Base-by-base conservation (phyloP, 1,140 invertebrate species). In the Calephelis nemesis region DNA sequence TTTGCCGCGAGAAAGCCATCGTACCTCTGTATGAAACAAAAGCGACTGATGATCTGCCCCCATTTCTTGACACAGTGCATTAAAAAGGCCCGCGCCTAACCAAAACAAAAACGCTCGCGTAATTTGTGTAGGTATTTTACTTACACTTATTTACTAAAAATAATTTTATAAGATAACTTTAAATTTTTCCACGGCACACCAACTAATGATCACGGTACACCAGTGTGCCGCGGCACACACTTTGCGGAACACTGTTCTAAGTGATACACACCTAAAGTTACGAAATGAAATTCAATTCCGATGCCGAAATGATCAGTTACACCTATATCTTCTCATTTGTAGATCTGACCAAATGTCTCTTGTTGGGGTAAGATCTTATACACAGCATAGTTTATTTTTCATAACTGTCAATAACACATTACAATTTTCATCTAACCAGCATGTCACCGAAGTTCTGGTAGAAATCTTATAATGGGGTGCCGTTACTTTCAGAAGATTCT, bases 381-480 rank as follows among this genome's bases (percentile, higher is more conserved):
- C 45, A 75, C 15, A 47, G 47, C 12, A 58, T 63, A 75, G 52
- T 63, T 65, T 75, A 63, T 70, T 70, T 72, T 75, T 75, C 70
- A 63, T 80, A 78, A 75, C 85, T 90, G 73, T n/a, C n/a, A n/a
- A n/a, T n/a, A n/a, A n/a, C n/a, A n/a, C n/a, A n/a, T n/a, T n/a
- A n/a, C n/a, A n/a, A n/a, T 88, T 90, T n/a, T 81, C 68, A 69
- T 87, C 79, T 19, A 77, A 0, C 69, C 69, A 74, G 63, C 72
- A 67, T 47, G 54, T 74, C 50, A 76, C 13, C 15, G 78, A 77
- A 54, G 75, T 79, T 67, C 77, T 77, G 63, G 60, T 77, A 39
- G 88, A 82, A 66, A 84, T 63, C 68, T 89, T 83, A 75, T 86
- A 90, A 58, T 80, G 73, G 63, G 84, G 88, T 42, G 72, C 79